These are phyloP conservation scores for Rhyacophila evoluta DNA, from an alignment of 2,888 invertebrate genomes.

Conservation along the genomic window DNA sequence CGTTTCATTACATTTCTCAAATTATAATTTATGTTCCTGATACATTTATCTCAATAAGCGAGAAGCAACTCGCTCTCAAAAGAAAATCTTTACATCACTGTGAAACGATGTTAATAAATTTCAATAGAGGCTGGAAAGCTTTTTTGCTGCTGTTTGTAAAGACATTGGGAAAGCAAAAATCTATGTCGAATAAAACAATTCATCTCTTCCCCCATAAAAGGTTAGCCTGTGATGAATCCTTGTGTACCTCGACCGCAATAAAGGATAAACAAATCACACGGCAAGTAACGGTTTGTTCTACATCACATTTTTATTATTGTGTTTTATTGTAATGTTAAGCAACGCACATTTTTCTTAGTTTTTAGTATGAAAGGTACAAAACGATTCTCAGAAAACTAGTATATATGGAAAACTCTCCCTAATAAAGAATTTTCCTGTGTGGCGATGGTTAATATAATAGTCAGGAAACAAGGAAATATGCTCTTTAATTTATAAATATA, in stretches of 20 bases:
- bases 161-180: slow-evolving; percentile 2
- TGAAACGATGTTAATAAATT: slow-evolving; percentile 6
- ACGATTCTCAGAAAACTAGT: no score
- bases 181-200: slow-evolving; percentile 6
- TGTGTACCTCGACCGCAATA: slow-evolving; percentile 11
- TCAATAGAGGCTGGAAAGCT: not conserved
- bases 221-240: not conserved
- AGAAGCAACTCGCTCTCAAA: not conserved
- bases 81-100: slow-evolving; percentile 2
- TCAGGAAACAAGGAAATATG: no score
- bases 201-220: not conserved
- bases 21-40: slow-evolving; percentile 14
- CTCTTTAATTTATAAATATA: no score
- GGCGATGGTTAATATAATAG: no score
- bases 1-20: not conserved
- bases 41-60: slow-evolving; percentile 15
- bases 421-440: no score
- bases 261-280: slow-evolving; percentile 14
- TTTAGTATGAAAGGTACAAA: no score
- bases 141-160: slow-evolving; percentile 1
- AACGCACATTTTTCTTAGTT: no score
- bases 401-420: no score
- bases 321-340: no score
- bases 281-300: not conserved
- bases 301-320: not conserved